phyloP scores from a whole-genome alignment of 1,140 invertebrate species.

The Sinonovacula constricta region DNA sequence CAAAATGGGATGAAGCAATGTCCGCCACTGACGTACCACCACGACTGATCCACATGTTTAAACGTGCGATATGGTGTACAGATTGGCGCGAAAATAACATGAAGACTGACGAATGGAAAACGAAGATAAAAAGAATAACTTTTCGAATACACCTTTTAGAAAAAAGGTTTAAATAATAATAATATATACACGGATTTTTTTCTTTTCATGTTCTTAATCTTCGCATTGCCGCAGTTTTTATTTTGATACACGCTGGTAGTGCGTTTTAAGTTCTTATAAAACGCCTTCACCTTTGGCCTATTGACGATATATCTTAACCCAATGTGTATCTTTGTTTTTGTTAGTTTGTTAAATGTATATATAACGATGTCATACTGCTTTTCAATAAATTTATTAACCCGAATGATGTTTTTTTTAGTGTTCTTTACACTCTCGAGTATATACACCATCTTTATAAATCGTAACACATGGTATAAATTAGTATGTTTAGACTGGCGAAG shows the following conservation, averaged over 20 bases:
- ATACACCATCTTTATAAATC: not conserved
- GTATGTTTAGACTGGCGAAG: not conserved
- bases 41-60: not conserved
- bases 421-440: not conserved
- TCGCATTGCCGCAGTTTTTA: no score
- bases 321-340: no score
- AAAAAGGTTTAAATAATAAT: not conserved
- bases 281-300: no score
- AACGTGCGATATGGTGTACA: no score
- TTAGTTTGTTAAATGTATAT: no score
- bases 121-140: slow-evolving; percentile 9
- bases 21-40: not conserved
- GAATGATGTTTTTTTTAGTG: not conserved
- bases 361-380: not conserved
- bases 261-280: no score
- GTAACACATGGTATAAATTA: not conserved
- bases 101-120: not conserved
- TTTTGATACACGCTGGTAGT: no score
- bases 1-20: not conserved
- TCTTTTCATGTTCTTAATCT: not conserved
- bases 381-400: not conserved
- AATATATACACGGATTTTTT: not conserved
- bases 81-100: slow-evolving; percentile 5
- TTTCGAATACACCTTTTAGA: not conserved
- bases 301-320: no score